Percentiles rank a stretch among this genome's conserved stretches.
Evolutionary conservation across 1,140 invertebrate genomes (phyloP).

Genomic region (Meloidogyne exigua): DNA sequence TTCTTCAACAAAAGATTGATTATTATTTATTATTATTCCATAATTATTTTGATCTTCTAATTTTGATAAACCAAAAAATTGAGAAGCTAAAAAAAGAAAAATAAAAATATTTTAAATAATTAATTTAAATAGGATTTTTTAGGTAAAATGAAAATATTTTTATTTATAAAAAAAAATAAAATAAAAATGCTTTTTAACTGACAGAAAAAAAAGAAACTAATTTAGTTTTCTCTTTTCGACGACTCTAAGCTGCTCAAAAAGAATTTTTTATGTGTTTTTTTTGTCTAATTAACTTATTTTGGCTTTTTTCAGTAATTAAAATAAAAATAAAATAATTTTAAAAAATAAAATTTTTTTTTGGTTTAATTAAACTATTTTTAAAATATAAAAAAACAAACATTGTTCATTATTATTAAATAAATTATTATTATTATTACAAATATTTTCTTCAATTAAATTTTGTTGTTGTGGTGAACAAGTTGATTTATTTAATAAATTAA

Average conservation of each 20-base stretch:
- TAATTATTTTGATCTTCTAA: background rate
- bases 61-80: background rate
- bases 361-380: too few species aligned
- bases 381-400: background rate
- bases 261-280: background rate
- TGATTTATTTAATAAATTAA: background rate
- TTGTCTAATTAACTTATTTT: background rate
- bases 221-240: background rate
- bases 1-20: background rate
- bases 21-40: background rate
- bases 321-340: background rate
- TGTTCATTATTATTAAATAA: background rate
- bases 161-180: background rate
- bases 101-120: background rate
- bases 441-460: background rate
- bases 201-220: background rate
- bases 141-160: background rate
- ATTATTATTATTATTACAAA: background rate
- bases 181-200: background rate
- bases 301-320: background rate
- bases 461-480: background rate
- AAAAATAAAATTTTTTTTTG: background rate
- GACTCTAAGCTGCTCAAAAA: background rate
- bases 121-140: background rate
- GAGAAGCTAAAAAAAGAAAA: background rate